phyloP scores from a whole-genome alignment of 2,888 invertebrate genomes.

The Rhingia rostrata region DNA sequence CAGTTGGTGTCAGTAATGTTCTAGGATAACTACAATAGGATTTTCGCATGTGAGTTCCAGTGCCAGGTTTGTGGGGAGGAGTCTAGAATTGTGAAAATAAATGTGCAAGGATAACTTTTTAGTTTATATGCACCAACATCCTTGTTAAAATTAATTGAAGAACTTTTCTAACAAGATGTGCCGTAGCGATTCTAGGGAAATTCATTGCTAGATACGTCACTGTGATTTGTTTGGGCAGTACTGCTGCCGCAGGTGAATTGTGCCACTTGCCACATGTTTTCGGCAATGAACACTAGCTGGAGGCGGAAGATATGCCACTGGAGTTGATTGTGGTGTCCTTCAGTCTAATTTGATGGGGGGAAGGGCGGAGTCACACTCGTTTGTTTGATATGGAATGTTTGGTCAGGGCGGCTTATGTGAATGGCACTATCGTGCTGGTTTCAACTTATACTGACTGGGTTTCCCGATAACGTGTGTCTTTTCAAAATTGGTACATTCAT shows the following conservation, averaged over 20 bases:
- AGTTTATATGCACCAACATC: slow-evolving; percentile 49
- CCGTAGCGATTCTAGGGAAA: slow-evolving; percentile 47
- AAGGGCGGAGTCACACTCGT: not conserved
- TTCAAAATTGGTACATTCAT: no score
- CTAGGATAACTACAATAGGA: no score
- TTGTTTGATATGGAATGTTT: not conserved
- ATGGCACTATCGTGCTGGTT: not conserved
- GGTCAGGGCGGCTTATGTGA: not conserved
- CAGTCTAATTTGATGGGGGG: slow-evolving; percentile 9
- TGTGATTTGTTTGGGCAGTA: slow-evolving; percentile 52
- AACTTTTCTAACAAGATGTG: slow-evolving; percentile 66
- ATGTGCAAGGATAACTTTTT: slow-evolving; percentile 50
- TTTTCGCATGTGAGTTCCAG: not conserved
- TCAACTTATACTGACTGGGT: no score
- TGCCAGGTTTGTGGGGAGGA: not conserved
- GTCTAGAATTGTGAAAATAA: not conserved
- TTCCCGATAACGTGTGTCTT: no score
- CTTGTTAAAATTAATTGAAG: slow-evolving; percentile 71
- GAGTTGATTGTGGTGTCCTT: slow-evolving; percentile 23
- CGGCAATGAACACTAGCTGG: not conserved
- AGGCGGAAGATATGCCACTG: not conserved
- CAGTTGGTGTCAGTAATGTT: slow-evolving; percentile 16
- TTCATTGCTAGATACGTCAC: slow-evolving; percentile 59
- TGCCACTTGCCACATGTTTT: slow-evolving; percentile 30
- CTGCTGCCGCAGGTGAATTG: slow-evolving; percentile 57